Evolutionary conservation across 2,797 vertebrate genomes (phyloP).

Genomic region (Pseudochirops cupreus): DNA sequence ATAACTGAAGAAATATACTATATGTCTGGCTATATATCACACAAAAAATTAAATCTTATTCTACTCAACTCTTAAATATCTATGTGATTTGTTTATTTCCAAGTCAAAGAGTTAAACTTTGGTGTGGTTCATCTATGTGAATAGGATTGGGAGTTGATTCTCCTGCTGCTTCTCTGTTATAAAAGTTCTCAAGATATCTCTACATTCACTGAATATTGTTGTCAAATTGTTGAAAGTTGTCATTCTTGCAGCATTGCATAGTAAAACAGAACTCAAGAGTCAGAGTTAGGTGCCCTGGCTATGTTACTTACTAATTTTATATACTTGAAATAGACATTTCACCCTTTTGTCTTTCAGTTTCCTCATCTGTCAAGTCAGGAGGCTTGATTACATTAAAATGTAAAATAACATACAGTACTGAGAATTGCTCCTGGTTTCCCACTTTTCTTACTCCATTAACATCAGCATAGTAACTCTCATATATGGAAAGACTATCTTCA

Average conservation of each 20-base stretch:
- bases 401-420: not conserved
- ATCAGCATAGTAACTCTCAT: not conserved
- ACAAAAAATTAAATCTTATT: not conserved
- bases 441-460: not conserved
- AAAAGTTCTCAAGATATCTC: not conserved
- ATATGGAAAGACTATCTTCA: not conserved
- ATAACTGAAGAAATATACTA: not conserved
- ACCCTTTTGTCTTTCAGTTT: not conserved
- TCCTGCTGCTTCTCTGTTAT: not conserved
- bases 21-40: not conserved
- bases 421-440: not conserved
- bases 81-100: not conserved
- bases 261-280: not conserved
- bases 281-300: not conserved
- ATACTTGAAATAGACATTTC: not conserved
- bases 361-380: not conserved
- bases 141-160: not conserved
- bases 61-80: not conserved
- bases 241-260: not conserved
- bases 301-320: not conserved
- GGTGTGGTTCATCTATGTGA: not conserved
- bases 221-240: not conserved
- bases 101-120: not conserved
- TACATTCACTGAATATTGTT: not conserved
- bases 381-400: not conserved